Percentiles rank a stretch among this genome's conserved stretches.
These are phyloP conservation scores for Podarcis muralis DNA, from an alignment of 2,113 vertebrate species.

Conservation along the genomic window DNA sequence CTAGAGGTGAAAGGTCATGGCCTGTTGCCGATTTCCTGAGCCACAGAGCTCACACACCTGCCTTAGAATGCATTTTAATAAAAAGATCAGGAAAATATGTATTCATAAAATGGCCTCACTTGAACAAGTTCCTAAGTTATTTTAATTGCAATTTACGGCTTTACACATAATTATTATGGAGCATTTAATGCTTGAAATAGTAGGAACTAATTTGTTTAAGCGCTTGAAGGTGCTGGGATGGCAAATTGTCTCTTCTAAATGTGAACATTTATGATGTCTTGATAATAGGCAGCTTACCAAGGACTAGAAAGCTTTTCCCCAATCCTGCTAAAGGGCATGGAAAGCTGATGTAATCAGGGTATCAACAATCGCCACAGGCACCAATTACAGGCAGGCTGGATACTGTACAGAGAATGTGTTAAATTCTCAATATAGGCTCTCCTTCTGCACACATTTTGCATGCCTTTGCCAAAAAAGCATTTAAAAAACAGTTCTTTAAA, in stretches of 20 bases:
- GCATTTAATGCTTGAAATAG: constrained; percentile 62
- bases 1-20: constrained; percentile 5
- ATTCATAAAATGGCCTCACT: constrained; percentile 38
- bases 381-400: constrained; percentile 59
- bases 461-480: constrained; percentile 40
- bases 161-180: constrained; percentile 65
- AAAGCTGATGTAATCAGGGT: constrained; percentile 52
- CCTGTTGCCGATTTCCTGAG: not conserved
- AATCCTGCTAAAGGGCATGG: constrained; percentile 58
- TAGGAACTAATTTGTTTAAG: constrained; percentile 67
- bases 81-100: constrained; percentile 36
- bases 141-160: constrained; percentile 63
- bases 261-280: constrained; percentile 65
- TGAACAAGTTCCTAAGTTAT: constrained; percentile 40
- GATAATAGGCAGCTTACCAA: constrained; percentile 69
- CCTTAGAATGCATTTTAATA: constrained; percentile 52
- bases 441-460: constrained; percentile 42
- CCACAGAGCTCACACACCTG: constrained; percentile 34
- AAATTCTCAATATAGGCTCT: constrained; percentile 63
- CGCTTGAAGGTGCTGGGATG: constrained; percentile 60
- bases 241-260: constrained; percentile 59
- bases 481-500: constrained; percentile 31
- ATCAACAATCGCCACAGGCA: constrained; percentile 65
- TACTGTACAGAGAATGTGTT: constrained; percentile 53
- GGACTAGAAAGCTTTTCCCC: constrained; percentile 53